Evolutionary conservation across 2,113 vertebrate species (phyloP).

Genomic region (Enhydra lutris): DNA sequence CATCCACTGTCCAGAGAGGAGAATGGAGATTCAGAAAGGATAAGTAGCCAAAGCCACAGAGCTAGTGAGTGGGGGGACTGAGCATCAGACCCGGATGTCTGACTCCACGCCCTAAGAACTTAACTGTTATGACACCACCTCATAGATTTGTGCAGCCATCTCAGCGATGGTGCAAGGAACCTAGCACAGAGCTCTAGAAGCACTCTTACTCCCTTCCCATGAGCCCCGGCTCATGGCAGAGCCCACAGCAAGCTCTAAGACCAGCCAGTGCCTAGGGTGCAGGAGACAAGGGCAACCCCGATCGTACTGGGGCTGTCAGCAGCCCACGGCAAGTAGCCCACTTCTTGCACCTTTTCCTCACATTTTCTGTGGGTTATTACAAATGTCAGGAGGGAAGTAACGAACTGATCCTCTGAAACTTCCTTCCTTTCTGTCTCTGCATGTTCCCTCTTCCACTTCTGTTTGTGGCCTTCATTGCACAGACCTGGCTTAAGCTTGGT

Average conservation of each 20-base stretch:
- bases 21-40: background rate
- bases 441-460: background rate
- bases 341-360: background rate
- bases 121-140: background rate
- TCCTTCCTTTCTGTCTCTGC: constrained; percentile 55
- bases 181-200: background rate
- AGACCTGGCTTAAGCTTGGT: background rate
- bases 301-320: background rate
- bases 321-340: background rate
- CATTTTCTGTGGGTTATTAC: background rate
- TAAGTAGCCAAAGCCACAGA: background rate
- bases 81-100: background rate
- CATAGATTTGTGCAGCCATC: background rate
- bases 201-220: too few relatives aligned
- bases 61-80: background rate
- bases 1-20: background rate
- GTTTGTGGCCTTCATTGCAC: background rate
- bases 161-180: background rate
- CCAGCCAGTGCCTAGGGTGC: background rate
- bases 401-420: background rate
- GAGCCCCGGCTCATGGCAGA: background rate
- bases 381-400: constrained; percentile 24
- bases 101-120: background rate
- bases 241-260: background rate
- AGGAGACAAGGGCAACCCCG: too few relatives aligned